phyloP scores from a whole-genome alignment of 2,888 invertebrate genomes.

The Drosophila histrio region DNA sequence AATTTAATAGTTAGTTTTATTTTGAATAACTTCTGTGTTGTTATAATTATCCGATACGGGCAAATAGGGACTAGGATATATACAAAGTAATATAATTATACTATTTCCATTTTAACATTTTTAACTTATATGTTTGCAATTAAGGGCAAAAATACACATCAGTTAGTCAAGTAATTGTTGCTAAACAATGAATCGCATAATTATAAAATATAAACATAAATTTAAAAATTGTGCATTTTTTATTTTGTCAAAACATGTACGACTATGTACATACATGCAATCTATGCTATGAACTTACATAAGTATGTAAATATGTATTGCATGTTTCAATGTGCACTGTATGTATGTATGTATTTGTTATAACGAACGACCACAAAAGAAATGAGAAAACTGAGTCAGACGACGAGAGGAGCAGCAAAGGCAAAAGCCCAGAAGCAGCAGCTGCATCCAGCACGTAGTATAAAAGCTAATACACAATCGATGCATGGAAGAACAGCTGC shows the following conservation, averaged over 20 bases:
- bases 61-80: too few species aligned
- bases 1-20: too few species aligned
- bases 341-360: slow-evolving; percentile 31
- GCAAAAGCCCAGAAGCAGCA: slow-evolving; percentile 25
- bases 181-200: too few species aligned
- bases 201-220: too few species aligned
- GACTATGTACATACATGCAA: not conserved
- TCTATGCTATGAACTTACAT: not conserved
- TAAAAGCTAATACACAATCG: slow-evolving; percentile 38
- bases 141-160: not conserved
- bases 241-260: too few species aligned
- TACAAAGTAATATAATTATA: too few species aligned
- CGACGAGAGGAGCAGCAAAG: slow-evolving; percentile 16
- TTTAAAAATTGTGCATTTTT: too few species aligned
- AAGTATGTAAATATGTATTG: not conserved
- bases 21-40: too few species aligned
- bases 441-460: slow-evolving; percentile 17
- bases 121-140: not conserved
- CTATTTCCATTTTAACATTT: too few species aligned
- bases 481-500: slow-evolving; percentile 36
- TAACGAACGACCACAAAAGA: slow-evolving; percentile 35
- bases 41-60: too few species aligned
- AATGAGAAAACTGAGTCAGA: slow-evolving; percentile 40
- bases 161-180: too few species aligned
- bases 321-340: not conserved